Percentiles rank a stretch among this genome's conserved stretches.
These are phyloP conservation scores for Kuschelorhynchus macadamiae DNA, from an alignment of 2,888 invertebrate genomes.

Conservation along the genomic window DNA sequence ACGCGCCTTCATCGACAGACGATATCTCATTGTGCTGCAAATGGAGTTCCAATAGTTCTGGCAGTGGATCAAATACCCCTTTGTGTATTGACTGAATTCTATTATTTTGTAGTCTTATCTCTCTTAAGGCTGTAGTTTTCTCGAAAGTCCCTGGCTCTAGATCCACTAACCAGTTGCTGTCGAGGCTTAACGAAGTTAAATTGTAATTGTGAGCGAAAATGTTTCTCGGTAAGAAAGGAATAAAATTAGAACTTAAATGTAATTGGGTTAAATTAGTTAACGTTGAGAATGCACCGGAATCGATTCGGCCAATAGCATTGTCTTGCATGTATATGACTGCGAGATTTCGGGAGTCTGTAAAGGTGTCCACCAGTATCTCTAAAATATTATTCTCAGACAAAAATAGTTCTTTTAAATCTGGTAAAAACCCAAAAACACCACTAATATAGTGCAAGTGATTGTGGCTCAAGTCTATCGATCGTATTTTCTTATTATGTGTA, in stretches of 20 bases:
- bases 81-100: slow-evolving; percentile 81
- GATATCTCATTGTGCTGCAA: slow-evolving; percentile 89
- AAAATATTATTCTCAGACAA: slow-evolving; percentile 91
- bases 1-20: slow-evolving; percentile 85
- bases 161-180: slow-evolving; percentile 87
- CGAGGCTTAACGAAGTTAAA: slow-evolving; percentile 85
- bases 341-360: slow-evolving; percentile 81
- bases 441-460: slow-evolving; percentile 90
- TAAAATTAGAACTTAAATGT: slow-evolving; percentile 89
- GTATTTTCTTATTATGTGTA: slow-evolving; percentile 80
- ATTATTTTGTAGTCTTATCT: slow-evolving; percentile 89
- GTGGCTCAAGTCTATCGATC: slow-evolving; percentile 88
- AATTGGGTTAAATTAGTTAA: slow-evolving; percentile 84
- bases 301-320: slow-evolving; percentile 85
- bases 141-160: slow-evolving; percentile 86
- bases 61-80: slow-evolving; percentile 86
- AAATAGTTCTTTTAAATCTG: slow-evolving; percentile 85
- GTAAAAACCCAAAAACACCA: slow-evolving; percentile 85
- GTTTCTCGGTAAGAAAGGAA: slow-evolving; percentile 82
- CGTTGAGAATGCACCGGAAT: slow-evolving; percentile 83
- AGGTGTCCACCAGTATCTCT: slow-evolving; percentile 85
- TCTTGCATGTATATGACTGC: slow-evolving; percentile 89
- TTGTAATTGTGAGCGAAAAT: slow-evolving; percentile 83
- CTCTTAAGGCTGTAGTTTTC: slow-evolving; percentile 80
- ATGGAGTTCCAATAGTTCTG: slow-evolving; percentile 87